Base-by-base conservation (phyloP, 1,140 invertebrate genomes). In the Drosophila sturtevanti region DNA sequence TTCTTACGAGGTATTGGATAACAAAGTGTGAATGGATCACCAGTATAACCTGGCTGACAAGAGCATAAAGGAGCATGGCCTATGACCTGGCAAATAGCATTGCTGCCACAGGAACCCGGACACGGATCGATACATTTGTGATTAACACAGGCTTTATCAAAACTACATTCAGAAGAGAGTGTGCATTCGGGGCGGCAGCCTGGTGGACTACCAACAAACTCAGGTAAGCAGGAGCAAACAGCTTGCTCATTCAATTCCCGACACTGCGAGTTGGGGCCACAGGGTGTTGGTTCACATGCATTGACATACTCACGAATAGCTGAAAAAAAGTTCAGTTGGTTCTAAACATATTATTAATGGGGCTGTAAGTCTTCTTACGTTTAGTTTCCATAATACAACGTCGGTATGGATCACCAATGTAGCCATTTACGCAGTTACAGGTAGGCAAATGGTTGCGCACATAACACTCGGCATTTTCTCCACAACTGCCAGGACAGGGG, bases 51-150 rank as follows among this genome's bases (percentile, higher is more conserved):
- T 7, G 89, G 62, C 37, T 93, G 92, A 81, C 95, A 96, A 35
- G 93, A 92, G 77, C 95, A 95, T 35, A 94, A 92, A 12, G 94
- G 93, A 22, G 92, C 93, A 81, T 95, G 95, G 80, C 94, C 94
- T 11, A 92, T 89, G 2, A 94, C 94, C 63, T 92, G 91, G 71
- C 95, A 95, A 63, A 92, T 85, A 4, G 94, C 93, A 76, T 93
- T 93, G 14, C 72, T 77, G 10, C 94, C 94, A 90, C 95, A 95
- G 16, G 92, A 93, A 51, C 95, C 95, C 9, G 94, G 94, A 82
- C 96, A 96, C n/a, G 95, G 95, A 91, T 96, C 94, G 54, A 94
- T 90, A 84, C 96, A 96, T 89, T 95, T 95, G 68, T 94, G 93
- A 70, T 93, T 92, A 22, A 95, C 93, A 79, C 95, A 96, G 12